Percentiles rank a stretch among this genome's conserved stretches.
Conservation (phyloP, 2,797 vertebrate species). For the Cuniculus paca region DNA sequence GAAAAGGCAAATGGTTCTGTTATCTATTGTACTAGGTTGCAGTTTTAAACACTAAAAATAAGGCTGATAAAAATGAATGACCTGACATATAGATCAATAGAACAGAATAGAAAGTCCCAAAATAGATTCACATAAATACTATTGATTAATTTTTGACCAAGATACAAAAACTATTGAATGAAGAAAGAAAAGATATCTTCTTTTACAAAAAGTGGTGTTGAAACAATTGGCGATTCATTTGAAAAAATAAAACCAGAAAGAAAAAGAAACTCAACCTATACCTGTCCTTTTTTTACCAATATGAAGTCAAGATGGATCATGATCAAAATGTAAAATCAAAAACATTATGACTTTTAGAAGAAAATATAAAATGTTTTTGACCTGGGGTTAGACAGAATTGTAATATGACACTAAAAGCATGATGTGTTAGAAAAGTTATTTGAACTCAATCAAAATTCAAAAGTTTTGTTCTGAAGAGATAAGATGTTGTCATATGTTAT, state of each 20-base stretch:
- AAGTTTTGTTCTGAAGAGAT: background rate
- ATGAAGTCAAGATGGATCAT: background rate
- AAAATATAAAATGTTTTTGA: background rate
- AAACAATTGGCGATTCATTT: slow-evolving; percentile 33
- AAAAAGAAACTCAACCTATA: background rate
- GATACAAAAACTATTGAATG: background rate
- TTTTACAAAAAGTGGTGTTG: slow-evolving; percentile 42
- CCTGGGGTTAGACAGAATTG: background rate
- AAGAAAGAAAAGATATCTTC: background rate
- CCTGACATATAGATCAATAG: slow-evolving; percentile 39
- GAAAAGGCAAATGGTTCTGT: slow-evolving; percentile 57
- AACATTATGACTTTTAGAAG: background rate
- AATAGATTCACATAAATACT: slow-evolving; percentile 31
- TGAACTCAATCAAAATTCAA: background rate
- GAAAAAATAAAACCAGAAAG: background rate
- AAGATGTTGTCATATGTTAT: background rate
- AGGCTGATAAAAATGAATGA: slow-evolving; percentile 74
- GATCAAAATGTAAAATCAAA: background rate
- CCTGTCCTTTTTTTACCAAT: background rate
- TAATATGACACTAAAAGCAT: background rate
- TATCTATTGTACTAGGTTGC: slow-evolving; percentile 34
- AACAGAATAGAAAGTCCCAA: slow-evolving; percentile 41
- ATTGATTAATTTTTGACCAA: slow-evolving; percentile 61
- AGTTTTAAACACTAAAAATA: slow-evolving; percentile 63
- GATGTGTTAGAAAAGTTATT: background rate